Evolutionary conservation across 2,797 vertebrate genomes (phyloP).

Genomic region (Chrosomus eos): DNA sequence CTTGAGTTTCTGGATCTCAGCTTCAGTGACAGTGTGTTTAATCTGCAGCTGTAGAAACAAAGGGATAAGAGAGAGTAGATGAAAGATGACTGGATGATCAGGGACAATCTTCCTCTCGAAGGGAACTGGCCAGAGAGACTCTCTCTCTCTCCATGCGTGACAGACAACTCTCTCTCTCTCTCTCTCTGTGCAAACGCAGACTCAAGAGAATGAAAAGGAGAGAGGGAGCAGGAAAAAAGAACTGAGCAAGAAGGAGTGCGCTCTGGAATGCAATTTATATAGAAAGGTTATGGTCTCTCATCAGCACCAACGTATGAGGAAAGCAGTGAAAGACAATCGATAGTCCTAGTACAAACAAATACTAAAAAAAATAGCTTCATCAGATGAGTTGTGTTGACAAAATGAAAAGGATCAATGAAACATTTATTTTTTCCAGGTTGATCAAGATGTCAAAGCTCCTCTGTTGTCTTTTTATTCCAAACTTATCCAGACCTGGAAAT

Average conservation of each 20-base stretch:
- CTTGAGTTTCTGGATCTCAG: conserved; percentile 99
- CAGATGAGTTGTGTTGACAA: no score
- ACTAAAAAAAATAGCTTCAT: no score
- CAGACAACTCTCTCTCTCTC: conserved; percentile 48
- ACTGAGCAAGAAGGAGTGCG: conserved; percentile 12
- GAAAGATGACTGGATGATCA: conserved; percentile 53
- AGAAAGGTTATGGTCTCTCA: neutral
- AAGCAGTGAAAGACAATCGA: neutral
- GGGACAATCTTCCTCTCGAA: conserved; percentile 65
- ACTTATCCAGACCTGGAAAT: no score
- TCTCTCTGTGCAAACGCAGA: conserved; percentile 37
- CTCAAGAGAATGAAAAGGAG: conserved; percentile 19
- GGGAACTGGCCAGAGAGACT: conserved; percentile 71
- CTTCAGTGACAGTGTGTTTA: conserved; percentile 98
- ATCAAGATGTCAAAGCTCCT: neutral
- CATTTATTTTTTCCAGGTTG: neutral
- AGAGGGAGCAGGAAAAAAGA: conserved; percentile 47
- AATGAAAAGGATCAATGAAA: no score
- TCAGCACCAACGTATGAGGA: neutral
- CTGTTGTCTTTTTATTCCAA: no score
- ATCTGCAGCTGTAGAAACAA: conserved; percentile 91
- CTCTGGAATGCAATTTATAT: neutral
- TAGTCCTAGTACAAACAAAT: neutral
- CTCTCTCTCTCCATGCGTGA: conserved; percentile 64
- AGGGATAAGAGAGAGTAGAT: conserved; percentile 66